Evolutionary conservation across 92 coral and sea anemone genomes (phyloP), one percentile per base, ranked within the genome.

Genomic region (Umimayanthus chanpuru): DNA sequence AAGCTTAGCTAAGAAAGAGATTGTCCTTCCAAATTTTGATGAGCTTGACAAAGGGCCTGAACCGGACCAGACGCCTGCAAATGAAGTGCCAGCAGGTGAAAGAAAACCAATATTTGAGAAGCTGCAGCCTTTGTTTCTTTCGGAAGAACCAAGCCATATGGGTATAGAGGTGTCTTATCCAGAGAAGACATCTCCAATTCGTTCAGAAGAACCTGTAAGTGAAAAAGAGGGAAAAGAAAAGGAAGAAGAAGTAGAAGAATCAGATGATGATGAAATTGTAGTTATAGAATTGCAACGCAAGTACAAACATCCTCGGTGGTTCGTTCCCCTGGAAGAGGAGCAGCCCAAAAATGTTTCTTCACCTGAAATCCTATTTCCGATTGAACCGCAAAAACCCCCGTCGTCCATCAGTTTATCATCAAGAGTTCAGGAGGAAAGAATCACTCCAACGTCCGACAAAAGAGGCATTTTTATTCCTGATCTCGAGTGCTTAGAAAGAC

Each of bases 101-200:
- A 39, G 10, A 28, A 73, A 88, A 68, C 81, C 85, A 12, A 91
- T 88, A 0, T 88, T 88, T 66, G 72, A 91, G 80, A 88, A 88
- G 43, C 89, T 84, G 3, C 77, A 88, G 55, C 91, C 93, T 30
- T 88, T 91, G 25, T 89, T 25, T 47, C 85, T 91, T 38, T 85
- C 83, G 26, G 39, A 91, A 72, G 80, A 88, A 68, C 91, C 93
- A 8, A 6, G 77, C 2, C 40, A 88, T 43, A 72, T 77, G 15
- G 58, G 30, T 39, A 5, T 72, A 41, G 89, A 81, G 40, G 89
- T 68, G 25, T 79, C 88, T 36, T 76, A 6, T 43, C 85, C 58
- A 41, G 85, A 66, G 21, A 9, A 21, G 6, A 6, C 28, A 23
- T 39, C 55, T 76, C 12, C 53, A 21, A 6, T 76, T 76, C 64